A percentile compares a stretch with the other conserved stretches of the same genome.
These are phyloP conservation scores for Eleginops maclovinus DNA, from an alignment of 2,113 vertebrate species.

Conservation along the genomic window DNA sequence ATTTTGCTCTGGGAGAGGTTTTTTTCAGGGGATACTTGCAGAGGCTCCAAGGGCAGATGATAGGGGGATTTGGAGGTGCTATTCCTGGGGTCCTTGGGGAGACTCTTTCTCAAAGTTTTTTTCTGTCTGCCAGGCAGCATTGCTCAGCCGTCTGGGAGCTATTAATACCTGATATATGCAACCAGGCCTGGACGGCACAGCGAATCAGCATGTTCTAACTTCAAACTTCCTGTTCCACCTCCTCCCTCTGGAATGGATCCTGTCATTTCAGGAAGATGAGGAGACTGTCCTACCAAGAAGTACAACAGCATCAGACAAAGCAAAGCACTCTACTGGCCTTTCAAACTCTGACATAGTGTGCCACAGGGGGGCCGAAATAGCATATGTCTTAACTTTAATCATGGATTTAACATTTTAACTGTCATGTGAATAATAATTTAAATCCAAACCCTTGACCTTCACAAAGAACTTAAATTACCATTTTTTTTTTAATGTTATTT, in stretches of 20 bases:
- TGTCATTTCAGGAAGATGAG: neutral
- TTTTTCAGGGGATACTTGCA: slow-evolving; percentile 48
- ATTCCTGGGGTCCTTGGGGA: slow-evolving; percentile 58
- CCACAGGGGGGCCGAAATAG: neutral
- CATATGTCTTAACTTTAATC: neutral
- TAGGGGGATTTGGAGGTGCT: slow-evolving; percentile 45
- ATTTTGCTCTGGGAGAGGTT: slow-evolving; percentile 54
- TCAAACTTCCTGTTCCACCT: slow-evolving; percentile 20
- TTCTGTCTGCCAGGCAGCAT: slow-evolving; percentile 31
- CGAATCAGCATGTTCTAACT: slow-evolving; percentile 45
- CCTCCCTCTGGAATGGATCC: slow-evolving; percentile 1
- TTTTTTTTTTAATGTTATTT: too few relatives aligned
- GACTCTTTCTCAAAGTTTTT: slow-evolving; percentile 47
- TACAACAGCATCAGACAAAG: neutral
- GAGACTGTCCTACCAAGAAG: neutral
- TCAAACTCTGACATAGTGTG: neutral
- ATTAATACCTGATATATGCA: slow-evolving; percentile 68
- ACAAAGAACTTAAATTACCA: too few relatives aligned
- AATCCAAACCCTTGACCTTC: too few relatives aligned
- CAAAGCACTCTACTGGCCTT: neutral
- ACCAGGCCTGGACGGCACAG: slow-evolving; percentile 5
- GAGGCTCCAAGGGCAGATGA: slow-evolving; percentile 43
- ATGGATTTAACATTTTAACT: neutral
- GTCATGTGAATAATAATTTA: too few relatives aligned
- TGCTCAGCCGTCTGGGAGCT: slow-evolving; percentile 54